These are phyloP conservation scores for Chitala chitala DNA, from an alignment of 2,113 vertebrate genomes.

Conservation along the genomic window DNA sequence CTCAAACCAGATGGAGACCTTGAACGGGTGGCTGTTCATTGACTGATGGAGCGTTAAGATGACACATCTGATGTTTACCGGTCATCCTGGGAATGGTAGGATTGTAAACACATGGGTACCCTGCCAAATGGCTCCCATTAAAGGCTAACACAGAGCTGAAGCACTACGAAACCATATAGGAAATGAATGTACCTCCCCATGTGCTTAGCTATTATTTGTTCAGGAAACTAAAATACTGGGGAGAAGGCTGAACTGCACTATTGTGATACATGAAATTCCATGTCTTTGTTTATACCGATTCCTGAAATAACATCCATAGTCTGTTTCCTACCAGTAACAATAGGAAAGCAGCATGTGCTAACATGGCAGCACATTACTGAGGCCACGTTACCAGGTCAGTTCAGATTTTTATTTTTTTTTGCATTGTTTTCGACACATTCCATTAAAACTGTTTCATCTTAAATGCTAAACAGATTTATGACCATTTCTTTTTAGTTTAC, in stretches of 20 bases:
- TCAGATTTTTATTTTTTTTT: slow-evolving; percentile 13
- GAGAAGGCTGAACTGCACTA: slow-evolving; percentile 37
- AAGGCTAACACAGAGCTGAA: slow-evolving; percentile 34
- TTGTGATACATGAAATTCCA: slow-evolving; percentile 43
- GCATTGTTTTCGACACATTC: slow-evolving; percentile 33
- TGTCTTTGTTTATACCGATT: slow-evolving; percentile 39
- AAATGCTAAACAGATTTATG: background rate
- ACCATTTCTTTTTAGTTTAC: background rate
- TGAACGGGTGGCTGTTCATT: background rate
- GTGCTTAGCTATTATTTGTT: slow-evolving; percentile 37
- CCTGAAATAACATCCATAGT: slow-evolving; percentile 44
- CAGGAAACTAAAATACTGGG: slow-evolving; percentile 30
- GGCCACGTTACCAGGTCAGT: slow-evolving; percentile 19
- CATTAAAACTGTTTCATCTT: slow-evolving; percentile 22
- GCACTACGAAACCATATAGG: slow-evolving; percentile 32
- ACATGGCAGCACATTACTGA: slow-evolving; percentile 34
- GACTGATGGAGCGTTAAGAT: background rate
- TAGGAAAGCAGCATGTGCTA: slow-evolving; percentile 33
- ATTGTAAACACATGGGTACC: background rate
- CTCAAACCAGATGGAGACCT: background rate
- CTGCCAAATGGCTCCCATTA: slow-evolving; percentile 5
- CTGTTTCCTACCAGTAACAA: slow-evolving; percentile 50
- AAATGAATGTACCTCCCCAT: slow-evolving; percentile 32
- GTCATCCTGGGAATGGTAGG: background rate
- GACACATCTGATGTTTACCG: background rate